A percentile compares a stretch with the other conserved stretches of the same genome.
These are phyloP conservation scores for Petrocephalus microphthalmus DNA, from an alignment of 2,113 vertebrate species.

Conservation along the genomic window DNA sequence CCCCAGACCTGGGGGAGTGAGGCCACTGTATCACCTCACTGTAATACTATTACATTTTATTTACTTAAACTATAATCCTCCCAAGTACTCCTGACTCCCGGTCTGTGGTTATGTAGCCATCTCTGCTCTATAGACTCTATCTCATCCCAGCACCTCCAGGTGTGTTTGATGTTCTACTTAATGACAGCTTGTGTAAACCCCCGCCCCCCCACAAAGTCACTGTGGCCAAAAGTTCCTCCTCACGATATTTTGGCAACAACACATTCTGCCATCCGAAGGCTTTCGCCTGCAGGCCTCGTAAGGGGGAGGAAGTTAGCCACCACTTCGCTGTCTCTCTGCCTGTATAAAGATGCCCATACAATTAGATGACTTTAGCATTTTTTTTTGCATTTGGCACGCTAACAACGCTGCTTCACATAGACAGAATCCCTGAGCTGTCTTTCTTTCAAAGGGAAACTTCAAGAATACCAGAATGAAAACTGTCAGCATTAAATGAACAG, in stretches of 20 bases:
- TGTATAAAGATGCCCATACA: neutral
- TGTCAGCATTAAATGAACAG: neutral
- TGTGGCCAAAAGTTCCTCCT: conserved; percentile 4
- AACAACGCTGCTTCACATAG: neutral
- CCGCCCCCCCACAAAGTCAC: neutral
- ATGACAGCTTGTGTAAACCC: neutral
- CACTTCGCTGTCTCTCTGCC: neutral
- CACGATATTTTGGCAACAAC: conserved; percentile 4
- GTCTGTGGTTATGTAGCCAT: neutral
- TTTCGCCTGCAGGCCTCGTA: neutral
- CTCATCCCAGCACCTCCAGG: neutral
- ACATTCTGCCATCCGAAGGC: neutral
- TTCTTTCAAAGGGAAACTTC: neutral
- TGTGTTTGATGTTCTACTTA: neutral
- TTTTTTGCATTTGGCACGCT: neutral
- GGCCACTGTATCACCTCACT: neutral
- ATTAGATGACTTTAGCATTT: neutral
- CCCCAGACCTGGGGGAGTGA: neutral
- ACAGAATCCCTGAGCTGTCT: neutral
- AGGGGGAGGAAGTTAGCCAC: neutral
- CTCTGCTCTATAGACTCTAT: neutral
- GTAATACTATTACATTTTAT: neutral
- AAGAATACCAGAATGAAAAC: neutral
- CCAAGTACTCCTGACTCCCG: neutral
- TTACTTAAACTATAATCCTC: neutral